phyloP scores from a whole-genome alignment of 2,797 vertebrate genomes.

The Nasua narica region DNA sequence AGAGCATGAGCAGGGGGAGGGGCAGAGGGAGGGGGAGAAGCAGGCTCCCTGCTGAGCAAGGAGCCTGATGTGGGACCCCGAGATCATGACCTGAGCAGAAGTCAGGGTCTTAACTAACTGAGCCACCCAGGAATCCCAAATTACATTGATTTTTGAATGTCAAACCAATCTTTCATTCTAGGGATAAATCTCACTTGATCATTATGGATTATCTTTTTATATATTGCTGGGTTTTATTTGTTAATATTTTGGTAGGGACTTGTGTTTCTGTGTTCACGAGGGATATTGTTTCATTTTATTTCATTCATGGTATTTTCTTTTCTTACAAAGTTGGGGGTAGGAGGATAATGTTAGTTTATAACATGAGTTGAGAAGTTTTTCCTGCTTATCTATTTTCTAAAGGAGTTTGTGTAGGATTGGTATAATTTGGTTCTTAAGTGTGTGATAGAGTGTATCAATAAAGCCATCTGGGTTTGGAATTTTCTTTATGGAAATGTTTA shows the following conservation, averaged over 20 bases:
- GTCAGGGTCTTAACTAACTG: too few relatives aligned
- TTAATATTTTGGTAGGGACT: not conserved
- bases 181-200: not conserved
- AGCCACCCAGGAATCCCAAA: too few relatives aligned
- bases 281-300: not conserved
- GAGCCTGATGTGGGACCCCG: too few relatives aligned
- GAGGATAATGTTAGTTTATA: not conserved
- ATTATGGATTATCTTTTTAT: not conserved
- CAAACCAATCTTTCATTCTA: not conserved
- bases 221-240: not conserved
- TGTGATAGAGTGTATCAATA: not conserved
- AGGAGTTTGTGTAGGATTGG: not conserved
- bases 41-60: too few relatives aligned
- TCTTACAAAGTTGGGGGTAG: not conserved
- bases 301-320: not conserved
- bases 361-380: not conserved
- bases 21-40: too few relatives aligned
- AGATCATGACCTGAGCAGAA: too few relatives aligned
- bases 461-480: not conserved
- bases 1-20: too few relatives aligned
- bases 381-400: not conserved
- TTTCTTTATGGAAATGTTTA: not conserved
- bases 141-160: not conserved
- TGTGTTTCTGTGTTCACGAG: not conserved
- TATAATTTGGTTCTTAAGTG: not conserved